Evolutionary conservation across 2,888 invertebrate genomes (phyloP).

Genomic region (Metopia argyrocephala): DNA sequence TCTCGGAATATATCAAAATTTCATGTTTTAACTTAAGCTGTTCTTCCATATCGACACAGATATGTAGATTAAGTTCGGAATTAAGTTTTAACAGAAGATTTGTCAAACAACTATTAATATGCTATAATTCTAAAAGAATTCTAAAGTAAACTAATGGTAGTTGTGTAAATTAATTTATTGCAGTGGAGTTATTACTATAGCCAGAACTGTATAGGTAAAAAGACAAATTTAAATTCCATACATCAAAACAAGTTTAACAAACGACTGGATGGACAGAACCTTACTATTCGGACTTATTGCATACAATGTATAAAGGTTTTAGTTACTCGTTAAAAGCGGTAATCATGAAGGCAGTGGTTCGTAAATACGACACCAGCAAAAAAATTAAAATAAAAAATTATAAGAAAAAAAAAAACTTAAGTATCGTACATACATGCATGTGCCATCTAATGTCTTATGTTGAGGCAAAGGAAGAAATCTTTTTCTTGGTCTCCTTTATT

Average conservation of each 20-base stretch:
- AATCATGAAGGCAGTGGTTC: constrained; percentile 43
- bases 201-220: too few relatives aligned
- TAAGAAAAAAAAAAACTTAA: neutral
- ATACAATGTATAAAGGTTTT: constrained; percentile 38
- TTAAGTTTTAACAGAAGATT: too few relatives aligned
- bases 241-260: neutral
- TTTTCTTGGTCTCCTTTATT: constrained; percentile 25
- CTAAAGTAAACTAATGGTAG: too few relatives aligned
- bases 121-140: too few relatives aligned
- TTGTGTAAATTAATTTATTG: too few relatives aligned
- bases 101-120: too few relatives aligned
- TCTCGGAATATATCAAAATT: too few relatives aligned
- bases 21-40: too few relatives aligned
- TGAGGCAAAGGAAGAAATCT: neutral
- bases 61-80: too few relatives aligned
- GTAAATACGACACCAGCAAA: constrained; percentile 23
- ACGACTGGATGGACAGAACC: neutral
- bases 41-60: too few relatives aligned
- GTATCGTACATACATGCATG: neutral
- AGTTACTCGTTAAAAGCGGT: constrained; percentile 29
- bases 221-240: neutral
- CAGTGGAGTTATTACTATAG: too few relatives aligned
- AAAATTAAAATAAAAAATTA: neutral
- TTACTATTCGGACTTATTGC: neutral
- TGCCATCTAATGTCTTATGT: neutral